A percentile compares a stretch with the other conserved stretches of the same genome.
Conservation (phyloP, 2,888 invertebrate genomes). For the Anticlea derivata region DNA sequence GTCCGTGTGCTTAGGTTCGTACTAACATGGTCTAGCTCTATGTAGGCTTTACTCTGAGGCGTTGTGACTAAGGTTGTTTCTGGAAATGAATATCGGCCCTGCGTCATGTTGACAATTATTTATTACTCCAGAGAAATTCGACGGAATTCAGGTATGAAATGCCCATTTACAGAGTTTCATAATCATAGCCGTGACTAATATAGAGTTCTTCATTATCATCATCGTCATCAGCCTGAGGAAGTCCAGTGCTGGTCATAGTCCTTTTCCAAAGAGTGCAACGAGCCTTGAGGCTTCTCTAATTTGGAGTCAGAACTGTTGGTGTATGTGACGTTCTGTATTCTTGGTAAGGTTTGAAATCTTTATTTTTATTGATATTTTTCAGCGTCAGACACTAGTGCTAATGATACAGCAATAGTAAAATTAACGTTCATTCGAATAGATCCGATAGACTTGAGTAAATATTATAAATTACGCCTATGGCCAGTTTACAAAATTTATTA, state of each 20-base stretch:
- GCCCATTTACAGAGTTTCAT: conserved; percentile 32
- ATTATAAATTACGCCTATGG: conserved; percentile 49
- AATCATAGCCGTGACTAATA: conserved; percentile 17
- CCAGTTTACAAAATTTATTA: conserved; percentile 41
- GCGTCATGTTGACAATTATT: conserved; percentile 39
- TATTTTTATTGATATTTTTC: no score
- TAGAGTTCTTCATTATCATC: no score
- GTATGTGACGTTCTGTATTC: no score
- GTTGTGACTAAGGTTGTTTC: conserved; percentile 36
- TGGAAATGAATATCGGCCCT: conserved; percentile 35
- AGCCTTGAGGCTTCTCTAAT: no score
- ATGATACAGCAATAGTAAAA: conserved; percentile 47
- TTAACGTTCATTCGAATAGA: conserved; percentile 50
- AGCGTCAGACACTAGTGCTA: background rate
- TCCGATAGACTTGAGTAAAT: conserved; percentile 42
- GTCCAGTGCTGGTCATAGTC: no score
- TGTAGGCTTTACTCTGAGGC: conserved; percentile 6
- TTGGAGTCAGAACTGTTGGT: no score
- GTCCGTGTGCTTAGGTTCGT: background rate
- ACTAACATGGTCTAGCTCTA: background rate
- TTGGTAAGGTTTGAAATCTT: no score
- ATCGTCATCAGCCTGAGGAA: no score
- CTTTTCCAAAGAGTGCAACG: no score
- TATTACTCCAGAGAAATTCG: conserved; percentile 33
- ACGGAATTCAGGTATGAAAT: conserved; percentile 35